phyloP scores from a whole-genome alignment of 2,797 vertebrate genomes.

The Astyanax mexicanus region DNA sequence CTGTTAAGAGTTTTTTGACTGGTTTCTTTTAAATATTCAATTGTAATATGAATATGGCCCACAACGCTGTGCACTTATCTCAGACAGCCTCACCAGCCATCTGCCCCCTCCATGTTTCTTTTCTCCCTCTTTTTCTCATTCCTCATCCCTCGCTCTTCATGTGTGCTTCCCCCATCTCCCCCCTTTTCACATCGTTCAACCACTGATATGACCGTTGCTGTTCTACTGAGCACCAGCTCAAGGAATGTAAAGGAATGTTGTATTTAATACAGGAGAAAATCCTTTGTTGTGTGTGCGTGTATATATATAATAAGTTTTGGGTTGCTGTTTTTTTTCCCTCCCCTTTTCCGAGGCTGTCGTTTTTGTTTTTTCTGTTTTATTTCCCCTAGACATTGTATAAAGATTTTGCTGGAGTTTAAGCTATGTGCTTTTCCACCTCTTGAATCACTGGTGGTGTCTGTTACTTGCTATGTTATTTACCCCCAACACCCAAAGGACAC shows the following conservation, averaged over 20 bases:
- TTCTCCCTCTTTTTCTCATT: constrained; percentile 12
- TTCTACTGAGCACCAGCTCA: constrained; percentile 57
- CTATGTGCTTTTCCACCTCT: constrained; percentile 8
- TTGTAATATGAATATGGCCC: constrained; percentile 21
- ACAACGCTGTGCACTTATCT: constrained; percentile 58
- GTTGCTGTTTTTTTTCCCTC: constrained; percentile 26
- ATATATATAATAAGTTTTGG: constrained; percentile 56
- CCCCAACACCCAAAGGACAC: not conserved
- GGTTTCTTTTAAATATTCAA: constrained; percentile 50
- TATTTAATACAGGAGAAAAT: constrained; percentile 48
- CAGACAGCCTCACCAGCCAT: constrained; percentile 27
- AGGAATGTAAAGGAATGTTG: constrained; percentile 61
- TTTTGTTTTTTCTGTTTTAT: not conserved
- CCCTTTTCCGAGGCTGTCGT: not conserved
- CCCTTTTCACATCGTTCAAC: constrained; percentile 25
- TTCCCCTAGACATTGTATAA: constrained; percentile 13
- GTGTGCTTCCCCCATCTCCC: not conserved
- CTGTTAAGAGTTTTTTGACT: constrained; percentile 17
- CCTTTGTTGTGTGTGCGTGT: constrained; percentile 43
- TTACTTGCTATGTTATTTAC: constrained; percentile 11
- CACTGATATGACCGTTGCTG: constrained; percentile 40
- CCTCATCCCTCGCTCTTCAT: not conserved
- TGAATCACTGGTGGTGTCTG: constrained; percentile 16
- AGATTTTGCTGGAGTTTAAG: constrained; percentile 39
- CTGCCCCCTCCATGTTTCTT: constrained; percentile 32